Conservation (phyloP, 2,888 invertebrate species). For the Eupithecia vulgata region DNA sequence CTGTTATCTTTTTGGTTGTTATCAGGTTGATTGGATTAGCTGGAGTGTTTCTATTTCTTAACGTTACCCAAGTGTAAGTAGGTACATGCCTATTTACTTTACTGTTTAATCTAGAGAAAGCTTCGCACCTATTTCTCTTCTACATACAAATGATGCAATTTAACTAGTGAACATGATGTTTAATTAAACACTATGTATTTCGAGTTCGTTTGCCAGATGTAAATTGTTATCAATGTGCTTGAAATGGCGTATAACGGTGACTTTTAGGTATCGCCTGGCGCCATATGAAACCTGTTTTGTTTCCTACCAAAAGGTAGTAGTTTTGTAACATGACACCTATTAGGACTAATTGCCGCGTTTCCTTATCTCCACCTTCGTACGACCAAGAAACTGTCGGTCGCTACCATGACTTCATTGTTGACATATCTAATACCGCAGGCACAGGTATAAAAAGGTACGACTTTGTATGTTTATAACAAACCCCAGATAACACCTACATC, state of each 20-base stretch:
- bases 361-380: slow-evolving; percentile 45
- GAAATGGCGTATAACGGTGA: slow-evolving; percentile 19
- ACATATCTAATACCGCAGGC: slow-evolving; percentile 22
- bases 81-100: not conserved
- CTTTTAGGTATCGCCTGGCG: slow-evolving; percentile 29
- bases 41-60: slow-evolving; percentile 21
- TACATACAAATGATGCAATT: slow-evolving; percentile 33
- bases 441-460: slow-evolving; percentile 21
- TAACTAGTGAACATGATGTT: slow-evolving; percentile 17
- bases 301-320: slow-evolving; percentile 1
- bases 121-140: slow-evolving; percentile 22
- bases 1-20: not conserved
- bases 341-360: slow-evolving; percentile 53
- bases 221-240: slow-evolving; percentile 16
- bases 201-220: slow-evolving; percentile 19
- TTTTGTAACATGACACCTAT: slow-evolving; percentile 48
- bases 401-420: slow-evolving; percentile 38
- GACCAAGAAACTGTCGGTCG: slow-evolving; percentile 20
- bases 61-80: slow-evolving; percentile 14
- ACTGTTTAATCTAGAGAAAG: slow-evolving; percentile 35
- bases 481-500: slow-evolving; percentile 65
- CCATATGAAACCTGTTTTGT: slow-evolving; percentile 17
- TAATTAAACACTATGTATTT: slow-evolving; percentile 15
- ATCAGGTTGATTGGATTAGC: slow-evolving; percentile 14
- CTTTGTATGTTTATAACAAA: slow-evolving; percentile 32